A percentile compares a stretch with the other conserved stretches of the same genome.
phyloP scores from a whole-genome alignment of 2,888 invertebrate genomes.

The Acleris emargana region DNA sequence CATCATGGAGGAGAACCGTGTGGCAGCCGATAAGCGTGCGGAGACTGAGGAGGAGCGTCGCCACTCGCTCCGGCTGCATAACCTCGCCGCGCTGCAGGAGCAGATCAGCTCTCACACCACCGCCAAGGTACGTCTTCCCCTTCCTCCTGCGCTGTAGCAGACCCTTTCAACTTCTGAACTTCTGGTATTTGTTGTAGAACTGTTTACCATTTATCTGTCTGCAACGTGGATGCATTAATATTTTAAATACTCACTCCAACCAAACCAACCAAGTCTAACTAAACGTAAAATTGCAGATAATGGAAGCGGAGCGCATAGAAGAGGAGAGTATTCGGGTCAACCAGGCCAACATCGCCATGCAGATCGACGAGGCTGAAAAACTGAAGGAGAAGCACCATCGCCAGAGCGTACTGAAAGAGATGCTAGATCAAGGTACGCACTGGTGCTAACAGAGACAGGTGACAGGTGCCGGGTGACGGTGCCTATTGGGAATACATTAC shows the following conservation, averaged over 20 bases:
- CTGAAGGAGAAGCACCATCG: constrained; percentile 79
- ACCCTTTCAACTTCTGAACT: too few species aligned
- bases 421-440: constrained; percentile 78
- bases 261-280: too few species aligned
- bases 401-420: constrained; percentile 82
- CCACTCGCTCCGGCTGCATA: constrained; percentile 69
- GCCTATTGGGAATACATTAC: too few species aligned
- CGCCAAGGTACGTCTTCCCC: constrained; percentile 56
- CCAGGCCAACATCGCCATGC: constrained; percentile 85
- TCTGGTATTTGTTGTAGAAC: too few species aligned
- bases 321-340: constrained; percentile 87
- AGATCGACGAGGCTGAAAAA: constrained; percentile 85
- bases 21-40: constrained; percentile 80
- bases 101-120: constrained; percentile 75
- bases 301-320: constrained; percentile 87
- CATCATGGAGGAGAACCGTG: constrained; percentile 88
- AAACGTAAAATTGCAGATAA: constrained; percentile 52
- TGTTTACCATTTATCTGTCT: too few species aligned
- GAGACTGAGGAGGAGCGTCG: constrained; percentile 73
- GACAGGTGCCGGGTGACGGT: too few species aligned
- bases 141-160: too few species aligned
- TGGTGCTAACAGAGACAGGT: too few species aligned
- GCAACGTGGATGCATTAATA: too few species aligned
- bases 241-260: too few species aligned
- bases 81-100: constrained; percentile 75